Evolutionary conservation across 2,113 vertebrate genomes (phyloP).

Genomic region (Alethe diademata): DNA sequence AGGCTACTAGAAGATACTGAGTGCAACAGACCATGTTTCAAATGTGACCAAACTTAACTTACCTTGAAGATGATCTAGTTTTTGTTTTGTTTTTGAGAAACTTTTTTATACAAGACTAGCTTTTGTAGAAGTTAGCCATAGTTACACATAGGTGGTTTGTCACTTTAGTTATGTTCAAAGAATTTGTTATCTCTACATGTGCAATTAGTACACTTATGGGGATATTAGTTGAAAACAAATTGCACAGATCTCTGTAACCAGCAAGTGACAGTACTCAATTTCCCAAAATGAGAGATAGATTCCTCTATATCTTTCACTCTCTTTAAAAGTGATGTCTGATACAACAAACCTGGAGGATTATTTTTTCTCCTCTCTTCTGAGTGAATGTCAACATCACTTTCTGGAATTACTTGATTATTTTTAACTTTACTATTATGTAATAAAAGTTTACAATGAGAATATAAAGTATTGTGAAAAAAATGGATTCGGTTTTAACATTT

Average conservation of each 20-base stretch:
- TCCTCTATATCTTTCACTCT: neutral
- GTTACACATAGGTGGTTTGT: neutral
- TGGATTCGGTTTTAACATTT: neutral
- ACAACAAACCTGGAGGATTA: neutral
- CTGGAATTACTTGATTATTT: neutral
- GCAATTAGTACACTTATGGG: slow-evolving; percentile 3
- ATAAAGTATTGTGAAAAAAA: neutral
- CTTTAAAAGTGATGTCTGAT: neutral
- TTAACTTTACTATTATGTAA: neutral
- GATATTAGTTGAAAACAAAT: slow-evolving; percentile 2
- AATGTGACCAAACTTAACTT: neutral
- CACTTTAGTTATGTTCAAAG: neutral
- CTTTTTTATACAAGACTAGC: neutral
- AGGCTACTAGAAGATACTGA: neutral
- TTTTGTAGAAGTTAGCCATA: neutral
- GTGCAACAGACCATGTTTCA: neutral
- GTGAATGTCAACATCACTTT: neutral
- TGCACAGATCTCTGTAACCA: neutral
- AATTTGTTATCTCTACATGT: neutral
- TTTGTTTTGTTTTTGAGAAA: neutral
- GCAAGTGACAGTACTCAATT: neutral
- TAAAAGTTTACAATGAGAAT: neutral
- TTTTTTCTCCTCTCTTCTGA: neutral
- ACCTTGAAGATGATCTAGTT: neutral
- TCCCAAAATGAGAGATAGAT: neutral